Base-by-base conservation (phyloP, 2,113 vertebrate genomes). In the Dasyornis broadbenti region DNA sequence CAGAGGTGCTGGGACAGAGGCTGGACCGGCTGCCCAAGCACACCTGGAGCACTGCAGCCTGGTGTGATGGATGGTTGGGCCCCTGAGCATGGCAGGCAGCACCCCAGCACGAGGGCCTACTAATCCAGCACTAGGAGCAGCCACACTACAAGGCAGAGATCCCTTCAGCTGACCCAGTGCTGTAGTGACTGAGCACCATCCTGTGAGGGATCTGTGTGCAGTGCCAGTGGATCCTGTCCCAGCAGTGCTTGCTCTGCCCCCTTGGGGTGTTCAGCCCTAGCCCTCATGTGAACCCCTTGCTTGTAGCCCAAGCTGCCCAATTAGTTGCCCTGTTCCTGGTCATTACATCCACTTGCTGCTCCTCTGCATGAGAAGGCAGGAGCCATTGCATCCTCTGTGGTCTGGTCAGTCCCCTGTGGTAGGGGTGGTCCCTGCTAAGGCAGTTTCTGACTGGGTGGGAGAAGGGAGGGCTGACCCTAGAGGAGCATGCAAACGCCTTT, bases 1-100 rank as follows among this genome's bases (percentile, higher is more conserved):
- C 40, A 72, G 93, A 87, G 71, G 76, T 93, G 84, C 56, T 93
- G 88, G 92, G 72, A 65, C 90, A 77, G 93, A 86, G 71, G 79
- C 82, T 86, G 82, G 85, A 93, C 40, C 95, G 2, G 1, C 85
- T 95, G 71, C 68, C 90, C 68, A 35, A 82, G 54, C 18, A 1
- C 42, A 70, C 24, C 64, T 71, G 57, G 68, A 72, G 47, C 68
- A 54, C 85, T 82, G 84, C 82, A 81, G 30, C 64, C 57, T 81
- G 72, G 26, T 89, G 33, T 4, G 2, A 2, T 31, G 35, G 30
- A 21, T 70, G 45, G 31, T 59, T 84, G 81, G 39, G 66, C 44
- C 72, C 45, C 52, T 12, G 26, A 53, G 15, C 42, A 13, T 15
- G 24, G 73, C 73, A 73, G n/a, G 73, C 31, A 84, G 60, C 65